Evolutionary conservation across 2,888 invertebrate species (phyloP), one percentile per base, ranked within the genome.

Genomic region (Antitype chi): DNA sequence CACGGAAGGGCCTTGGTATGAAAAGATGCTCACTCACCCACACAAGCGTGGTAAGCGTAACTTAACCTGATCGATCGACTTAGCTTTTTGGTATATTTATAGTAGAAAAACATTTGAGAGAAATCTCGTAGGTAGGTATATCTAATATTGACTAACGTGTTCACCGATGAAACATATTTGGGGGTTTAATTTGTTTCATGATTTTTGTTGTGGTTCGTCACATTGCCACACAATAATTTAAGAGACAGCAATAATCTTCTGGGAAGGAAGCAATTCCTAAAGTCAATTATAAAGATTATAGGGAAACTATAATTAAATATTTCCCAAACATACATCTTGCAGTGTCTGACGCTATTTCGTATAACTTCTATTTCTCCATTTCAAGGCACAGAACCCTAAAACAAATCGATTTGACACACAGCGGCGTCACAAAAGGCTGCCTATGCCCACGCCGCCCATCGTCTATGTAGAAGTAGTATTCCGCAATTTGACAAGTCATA

Each of bases 401-500:
- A 92, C 89, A 89, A 93, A 95, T 93, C 87, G 89, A 95, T 94
- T 95, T 85, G 92, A 86, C 90, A 94, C 91, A 91, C 90, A 55
- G 71, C 84, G 85, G 81, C 76, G 76, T 79, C 60, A 91, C 90
- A 92, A 93, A 93, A 90, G 88, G n/a, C 25, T 47, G 66, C 55
- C 70, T 79, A 86, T 87, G 32, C 60, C 63, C 78, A 85, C 87
- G 23, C 81, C 76, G 85, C 76, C 85, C 90, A 92, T 90, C 73
- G 76, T 76, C 89, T 53, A 82, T 66, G 75, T 81, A 82, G 80
- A 67, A 85, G 87, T 88, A 90, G 91, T 90, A 93, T 93, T 92
- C 93, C 92, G 93, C 94, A 94, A 94, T 94, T 93, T 93, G 92
- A 94, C 93, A 90, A 87, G 88, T 92, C 88, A 91, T 94, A 95